Evolutionary conservation across 2,888 invertebrate genomes (phyloP), one percentile per base, ranked within the genome.

Genomic region (Aphodius sticticus): DNA sequence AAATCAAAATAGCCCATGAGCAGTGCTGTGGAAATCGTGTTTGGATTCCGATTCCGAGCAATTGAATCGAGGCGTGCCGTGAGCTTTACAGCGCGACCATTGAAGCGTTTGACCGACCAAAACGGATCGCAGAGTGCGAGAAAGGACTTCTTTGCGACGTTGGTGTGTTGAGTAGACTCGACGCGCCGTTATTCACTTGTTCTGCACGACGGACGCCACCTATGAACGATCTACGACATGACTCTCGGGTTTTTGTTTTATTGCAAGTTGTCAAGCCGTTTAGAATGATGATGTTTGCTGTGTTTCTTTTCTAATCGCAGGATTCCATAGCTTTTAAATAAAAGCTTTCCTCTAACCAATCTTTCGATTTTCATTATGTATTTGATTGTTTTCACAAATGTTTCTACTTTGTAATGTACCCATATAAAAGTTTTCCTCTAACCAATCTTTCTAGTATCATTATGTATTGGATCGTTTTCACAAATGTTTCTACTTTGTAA

Each of bases 131-230:
- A 53, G 53, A 53, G 53, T 53, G 7, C 53, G 53, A 53, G 53
- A 53, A 53, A 53, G 53, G 53, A 53, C 53, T 53, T 53, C 53
- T 53, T 7, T 53, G 53, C 53, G 12, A 53, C 12, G 53, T 53
- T 5, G 4, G 53, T 53, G 53, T 53, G 53, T 53, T 53, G 53
- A 53, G 3, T 1, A 53, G 1, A 53, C 6, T 5, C 53, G 53
- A 53, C 53, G 53, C 53, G 53, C 53, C 53, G 53, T 53, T 53
- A 53, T 53, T 53, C 53, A 53, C 53, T 53, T 53, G 53, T 53
- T 53, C 53, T 53, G 53, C 53, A 53, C 53, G 53, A 53, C 53
- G 53, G 53, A 53, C 53, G 53, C 53, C 53, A 53, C 53, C 53
- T 53, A 53, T 53, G 53, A 53, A 53, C 53, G 53, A 53, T 53